Evolutionary conservation across 2,888 invertebrate genomes (phyloP).

Genomic region (Polyploca ridens): DNA sequence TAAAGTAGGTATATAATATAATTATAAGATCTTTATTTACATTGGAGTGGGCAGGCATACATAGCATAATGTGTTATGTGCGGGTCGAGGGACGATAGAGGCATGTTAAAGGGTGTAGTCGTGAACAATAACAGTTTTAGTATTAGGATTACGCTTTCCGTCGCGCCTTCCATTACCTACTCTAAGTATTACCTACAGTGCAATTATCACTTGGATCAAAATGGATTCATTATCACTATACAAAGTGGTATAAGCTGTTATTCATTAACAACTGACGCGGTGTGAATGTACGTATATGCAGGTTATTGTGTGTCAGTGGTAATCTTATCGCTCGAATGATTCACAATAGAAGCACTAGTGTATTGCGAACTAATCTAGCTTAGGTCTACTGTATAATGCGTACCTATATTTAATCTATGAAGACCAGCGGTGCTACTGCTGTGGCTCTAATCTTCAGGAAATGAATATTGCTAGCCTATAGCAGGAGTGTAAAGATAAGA

Average conservation of each 20-base stretch:
- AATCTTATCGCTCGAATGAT: conserved; percentile 42
- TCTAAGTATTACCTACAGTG: background rate
- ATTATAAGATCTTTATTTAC: too few species aligned
- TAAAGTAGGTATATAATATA: too few species aligned
- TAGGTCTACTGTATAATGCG: background rate
- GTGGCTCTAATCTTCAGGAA: conserved; percentile 1
- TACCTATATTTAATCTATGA: background rate
- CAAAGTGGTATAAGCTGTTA: conserved; percentile 15
- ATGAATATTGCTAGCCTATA: background rate
- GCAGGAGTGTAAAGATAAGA: background rate
- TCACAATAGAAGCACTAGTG: conserved; percentile 29
- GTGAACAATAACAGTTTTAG: too few species aligned
- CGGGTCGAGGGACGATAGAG: too few species aligned
- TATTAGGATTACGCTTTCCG: too few species aligned
- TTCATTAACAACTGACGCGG: conserved; percentile 24
- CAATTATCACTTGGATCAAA: background rate
- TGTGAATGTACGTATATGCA: conserved; percentile 18
- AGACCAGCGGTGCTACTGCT: background rate
- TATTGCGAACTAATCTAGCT: conserved; percentile 16
- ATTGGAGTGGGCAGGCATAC: too few species aligned
- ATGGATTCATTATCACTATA: background rate
- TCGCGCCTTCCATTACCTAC: background rate
- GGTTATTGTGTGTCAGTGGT: conserved; percentile 27
- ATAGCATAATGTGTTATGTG: too few species aligned
- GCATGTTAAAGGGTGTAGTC: too few species aligned